Base-by-base conservation (phyloP, 2,113 vertebrate species). In the Sula dactylatra region DNA sequence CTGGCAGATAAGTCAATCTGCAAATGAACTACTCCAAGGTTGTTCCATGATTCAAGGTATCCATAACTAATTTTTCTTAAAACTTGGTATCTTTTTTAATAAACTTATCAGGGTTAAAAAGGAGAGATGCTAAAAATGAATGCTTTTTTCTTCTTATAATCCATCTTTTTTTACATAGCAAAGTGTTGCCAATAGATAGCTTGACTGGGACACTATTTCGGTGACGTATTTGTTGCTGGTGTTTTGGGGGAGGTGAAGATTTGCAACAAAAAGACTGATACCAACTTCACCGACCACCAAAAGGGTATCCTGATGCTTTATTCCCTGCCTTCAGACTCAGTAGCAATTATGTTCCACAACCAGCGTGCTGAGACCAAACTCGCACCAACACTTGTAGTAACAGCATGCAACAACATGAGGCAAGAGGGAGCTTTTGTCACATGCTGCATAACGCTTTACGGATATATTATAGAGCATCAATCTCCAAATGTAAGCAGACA, bases 381-480 rank as follows among this genome's bases (percentile, higher is more conserved):
- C 21, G 44, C 20, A 80, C 6, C 34, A 38, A 24, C 9, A 4
- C 70, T 59, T 16, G 8, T 1, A n/a, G 34, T 24, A 52, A 26
- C 27, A 70, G 34, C 25, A 17, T 4, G 7, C 18, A 82, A 67
- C 38, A 44, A n/a, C 3, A 6, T 1, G 16, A 73, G 54, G 36
- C 42, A 14, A 83, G 54, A 65, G 31, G 55, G 59, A 62, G 67
- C 45, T 86, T 70, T 29, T 65, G 45, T 32, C 67, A 26, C 14
- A 3, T 13, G 40, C 54, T 59, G 32, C 18, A 24, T 0, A 10
- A 85, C 2, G 17, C 49, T 61, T 34, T 24, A 27, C 36, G 49
- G 72, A 34, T 13, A 0, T 3, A 6, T 7, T 42, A 10, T 0
- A n/a, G 40, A 81, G 18, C n/a, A 67, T 11, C 4, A 22, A 8